Conservation (phyloP, 1,140 invertebrate genomes). For the Portunus trituberculatus region DNA sequence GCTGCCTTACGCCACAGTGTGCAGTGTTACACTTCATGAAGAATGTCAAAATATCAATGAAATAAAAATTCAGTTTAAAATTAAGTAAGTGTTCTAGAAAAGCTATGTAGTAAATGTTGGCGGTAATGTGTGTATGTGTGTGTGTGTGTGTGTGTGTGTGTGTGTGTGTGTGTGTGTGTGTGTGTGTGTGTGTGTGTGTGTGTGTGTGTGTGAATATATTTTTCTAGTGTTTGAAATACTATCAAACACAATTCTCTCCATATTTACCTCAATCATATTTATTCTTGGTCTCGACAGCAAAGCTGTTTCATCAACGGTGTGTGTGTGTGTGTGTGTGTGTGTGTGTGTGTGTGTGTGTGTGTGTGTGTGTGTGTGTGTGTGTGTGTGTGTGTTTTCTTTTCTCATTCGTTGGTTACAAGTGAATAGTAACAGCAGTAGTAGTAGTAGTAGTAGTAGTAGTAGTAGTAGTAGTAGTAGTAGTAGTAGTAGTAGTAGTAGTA, state of each 20-base stretch:
- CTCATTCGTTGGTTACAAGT: background rate
- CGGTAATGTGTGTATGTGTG: too few species aligned
- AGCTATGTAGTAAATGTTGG: too few species aligned
- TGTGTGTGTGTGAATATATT: background rate
- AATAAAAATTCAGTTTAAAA: too few species aligned
- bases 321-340: constrained; percentile 38
- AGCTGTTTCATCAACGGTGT: background rate
- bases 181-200: background rate
- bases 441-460: constrained; percentile 22
- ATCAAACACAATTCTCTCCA: background rate
- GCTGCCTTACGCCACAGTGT: too few species aligned
- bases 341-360: constrained; percentile 35
- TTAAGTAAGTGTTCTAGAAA: too few species aligned
- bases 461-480: constrained; percentile 13
- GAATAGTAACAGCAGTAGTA: background rate
- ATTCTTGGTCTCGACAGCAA: constrained; percentile 34
- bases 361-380: constrained; percentile 40
- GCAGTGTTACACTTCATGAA: too few species aligned
- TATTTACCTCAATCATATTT: constrained; percentile 42
- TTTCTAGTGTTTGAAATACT: background rate
- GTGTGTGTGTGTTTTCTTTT: background rate
- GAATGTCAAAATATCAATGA: too few species aligned
- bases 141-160: too few species aligned
- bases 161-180: too few species aligned
- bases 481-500: constrained; percentile 23